Evolutionary conservation across 2,113 vertebrate genomes (phyloP).

Genomic region (Sapajus apella): DNA sequence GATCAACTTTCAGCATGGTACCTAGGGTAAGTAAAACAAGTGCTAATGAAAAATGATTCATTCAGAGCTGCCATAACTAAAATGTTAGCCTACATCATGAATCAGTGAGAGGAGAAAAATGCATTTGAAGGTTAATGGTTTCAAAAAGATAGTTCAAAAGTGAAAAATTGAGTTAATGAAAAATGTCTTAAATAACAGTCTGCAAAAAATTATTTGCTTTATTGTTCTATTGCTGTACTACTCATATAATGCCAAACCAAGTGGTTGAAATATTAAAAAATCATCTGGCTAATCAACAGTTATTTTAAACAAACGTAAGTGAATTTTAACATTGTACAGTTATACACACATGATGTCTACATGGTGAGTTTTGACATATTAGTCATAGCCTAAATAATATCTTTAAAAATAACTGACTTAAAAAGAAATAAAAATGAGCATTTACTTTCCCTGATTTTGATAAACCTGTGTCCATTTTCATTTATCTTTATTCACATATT

Average conservation of each 20-base stretch:
- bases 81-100: constrained; percentile 39
- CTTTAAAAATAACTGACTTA: constrained; percentile 3
- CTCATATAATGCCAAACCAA: background rate
- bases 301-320: constrained; percentile 33
- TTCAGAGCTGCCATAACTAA: constrained; percentile 37
- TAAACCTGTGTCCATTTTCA: background rate
- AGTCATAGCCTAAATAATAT: background rate
- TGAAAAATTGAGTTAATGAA: constrained; percentile 45
- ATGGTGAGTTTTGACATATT: background rate
- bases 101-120: background rate
- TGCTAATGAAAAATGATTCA: constrained; percentile 66
- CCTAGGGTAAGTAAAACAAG: constrained; percentile 55
- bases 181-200: constrained; percentile 34
- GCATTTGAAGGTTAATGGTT: constrained; percentile 55
- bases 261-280: constrained; percentile 45
- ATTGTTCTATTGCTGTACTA: constrained; percentile 32
- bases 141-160: constrained; percentile 42
- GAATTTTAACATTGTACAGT: background rate
- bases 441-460: constrained; percentile 7
- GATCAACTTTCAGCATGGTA: constrained; percentile 47
- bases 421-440: background rate
- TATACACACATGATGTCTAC: background rate
- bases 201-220: constrained; percentile 48
- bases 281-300: background rate
- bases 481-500: constrained; percentile 32